A percentile compares a stretch with the other conserved stretches of the same genome.
phyloP scores from a whole-genome alignment of 1,140 invertebrate genomes.

The Heliconius himera region DNA sequence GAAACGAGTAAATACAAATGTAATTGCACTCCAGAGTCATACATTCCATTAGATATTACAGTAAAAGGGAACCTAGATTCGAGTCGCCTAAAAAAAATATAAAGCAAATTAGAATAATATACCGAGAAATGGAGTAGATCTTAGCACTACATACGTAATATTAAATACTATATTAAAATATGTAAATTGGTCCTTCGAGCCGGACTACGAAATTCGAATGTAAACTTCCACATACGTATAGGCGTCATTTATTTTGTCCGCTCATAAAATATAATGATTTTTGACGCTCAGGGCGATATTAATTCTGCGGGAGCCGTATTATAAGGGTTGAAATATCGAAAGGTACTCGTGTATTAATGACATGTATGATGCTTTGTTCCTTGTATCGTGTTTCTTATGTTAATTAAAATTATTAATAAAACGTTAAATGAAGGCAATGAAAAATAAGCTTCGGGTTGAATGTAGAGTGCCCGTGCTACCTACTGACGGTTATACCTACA shows the following conservation, averaged over 20 bases:
- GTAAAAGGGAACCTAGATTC: too few relatives aligned
- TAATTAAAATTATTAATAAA: slow-evolving; percentile 12
- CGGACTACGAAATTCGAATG: slow-evolving; percentile 78
- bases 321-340: slow-evolving; percentile 62
- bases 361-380: slow-evolving; percentile 19
- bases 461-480: background rate
- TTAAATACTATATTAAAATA: slow-evolving; percentile 73
- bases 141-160: slow-evolving; percentile 10
- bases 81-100: too few relatives aligned
- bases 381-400: slow-evolving; percentile 19
- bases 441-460: background rate
- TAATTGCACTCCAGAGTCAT: background rate
- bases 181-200: slow-evolving; percentile 79
- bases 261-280: slow-evolving; percentile 81
- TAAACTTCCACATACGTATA: slow-evolving; percentile 79
- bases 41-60: background rate
- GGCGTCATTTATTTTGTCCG: slow-evolving; percentile 77
- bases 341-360: slow-evolving; percentile 49
- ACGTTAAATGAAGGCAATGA: slow-evolving; percentile 1
- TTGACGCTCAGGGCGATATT: slow-evolving; percentile 73
- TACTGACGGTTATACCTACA: background rate
- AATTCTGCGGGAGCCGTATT: slow-evolving; percentile 67
- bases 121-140: background rate
- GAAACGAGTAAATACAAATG: background rate
- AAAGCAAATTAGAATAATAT: background rate